Evolutionary conservation across 2,797 vertebrate genomes (phyloP).

Genomic region (Cephalopachus bancanus): DNA sequence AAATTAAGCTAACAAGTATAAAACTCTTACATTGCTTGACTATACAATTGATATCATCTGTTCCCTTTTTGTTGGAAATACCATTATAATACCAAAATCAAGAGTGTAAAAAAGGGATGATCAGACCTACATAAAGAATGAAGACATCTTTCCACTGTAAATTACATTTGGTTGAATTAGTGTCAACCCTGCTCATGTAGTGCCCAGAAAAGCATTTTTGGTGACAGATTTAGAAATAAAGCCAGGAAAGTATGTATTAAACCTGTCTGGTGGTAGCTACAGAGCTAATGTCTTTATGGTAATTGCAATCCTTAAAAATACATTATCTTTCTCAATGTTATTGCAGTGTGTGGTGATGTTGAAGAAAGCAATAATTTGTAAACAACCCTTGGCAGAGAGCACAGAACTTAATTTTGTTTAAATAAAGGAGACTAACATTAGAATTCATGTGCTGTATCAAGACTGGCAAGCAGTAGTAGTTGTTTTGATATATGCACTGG

Average conservation of each 20-base stretch:
- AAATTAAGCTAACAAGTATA: constrained; percentile 73
- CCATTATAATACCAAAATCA: constrained; percentile 65
- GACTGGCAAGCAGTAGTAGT: constrained; percentile 80
- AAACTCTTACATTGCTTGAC: constrained; percentile 60
- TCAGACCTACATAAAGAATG: constrained; percentile 48
- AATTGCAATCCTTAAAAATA: constrained; percentile 89
- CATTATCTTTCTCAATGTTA: constrained; percentile 88
- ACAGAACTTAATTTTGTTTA: constrained; percentile 88
- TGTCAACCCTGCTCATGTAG: constrained; percentile 53
- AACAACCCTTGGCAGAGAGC: constrained; percentile 87
- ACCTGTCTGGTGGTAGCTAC: constrained; percentile 79
- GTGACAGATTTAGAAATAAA: constrained; percentile 81
- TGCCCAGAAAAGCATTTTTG: constrained; percentile 64
- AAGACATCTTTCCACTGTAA: constrained; percentile 72
- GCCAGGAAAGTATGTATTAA: constrained; percentile 81
- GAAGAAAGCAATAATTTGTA: constrained; percentile 88
- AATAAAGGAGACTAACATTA: constrained; percentile 86
- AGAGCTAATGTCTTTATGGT: constrained; percentile 85
- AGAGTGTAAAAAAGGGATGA: constrained; percentile 40
- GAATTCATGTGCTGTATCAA: constrained; percentile 82
- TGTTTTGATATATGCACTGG: constrained; percentile 84
- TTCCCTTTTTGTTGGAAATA: constrained; percentile 53
- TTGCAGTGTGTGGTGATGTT: constrained; percentile 79
- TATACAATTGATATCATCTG: constrained; percentile 62
- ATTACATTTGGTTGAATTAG: constrained; percentile 77